Conservation (phyloP, 2,888 invertebrate species). For the Disparrhopalites patrizii region DNA sequence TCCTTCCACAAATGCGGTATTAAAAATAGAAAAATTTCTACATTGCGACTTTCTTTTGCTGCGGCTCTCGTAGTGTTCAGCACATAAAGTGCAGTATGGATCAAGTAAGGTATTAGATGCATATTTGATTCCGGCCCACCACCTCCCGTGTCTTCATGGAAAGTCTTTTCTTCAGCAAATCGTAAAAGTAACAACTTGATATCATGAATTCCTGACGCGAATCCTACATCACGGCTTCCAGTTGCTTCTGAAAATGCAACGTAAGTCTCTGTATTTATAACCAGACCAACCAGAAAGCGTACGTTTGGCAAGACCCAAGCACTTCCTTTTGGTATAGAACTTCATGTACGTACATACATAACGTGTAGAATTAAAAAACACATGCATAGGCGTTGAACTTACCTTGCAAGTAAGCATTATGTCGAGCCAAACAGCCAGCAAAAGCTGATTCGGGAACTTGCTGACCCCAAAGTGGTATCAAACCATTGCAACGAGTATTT, state of each 20-base stretch:
- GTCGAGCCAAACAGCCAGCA: slow-evolving; percentile 87
- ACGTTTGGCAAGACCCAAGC: no score
- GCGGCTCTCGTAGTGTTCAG: slow-evolving; percentile 67
- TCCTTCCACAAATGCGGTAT: slow-evolving; percentile 59
- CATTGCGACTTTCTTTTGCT: slow-evolving; percentile 43
- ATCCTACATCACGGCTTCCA: slow-evolving; percentile 64
- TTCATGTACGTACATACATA: background rate
- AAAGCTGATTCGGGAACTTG: slow-evolving; percentile 88
- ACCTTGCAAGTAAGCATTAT: slow-evolving; percentile 73
- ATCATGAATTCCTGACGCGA: slow-evolving; percentile 82
- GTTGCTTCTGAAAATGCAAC: slow-evolving; percentile 25
- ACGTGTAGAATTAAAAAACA: slow-evolving; percentile 10
- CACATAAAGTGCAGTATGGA: slow-evolving; percentile 91
- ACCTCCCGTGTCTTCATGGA: slow-evolving; percentile 96
- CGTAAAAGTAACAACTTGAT: slow-evolving; percentile 80
- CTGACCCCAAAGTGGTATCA: slow-evolving; percentile 95
- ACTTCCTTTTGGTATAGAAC: no score
- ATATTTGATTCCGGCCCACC: slow-evolving; percentile 96
- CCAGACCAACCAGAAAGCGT: background rate
- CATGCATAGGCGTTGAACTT: slow-evolving; percentile 8
- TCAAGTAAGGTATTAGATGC: slow-evolving; percentile 90
- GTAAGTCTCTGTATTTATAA: background rate
- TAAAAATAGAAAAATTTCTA: slow-evolving; percentile 44
- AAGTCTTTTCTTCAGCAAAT: slow-evolving; percentile 90
- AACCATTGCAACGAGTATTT: slow-evolving; percentile 94